Evolutionary conservation across 2,113 vertebrate genomes (phyloP).

Genomic region (Rattus norvegicus): DNA sequence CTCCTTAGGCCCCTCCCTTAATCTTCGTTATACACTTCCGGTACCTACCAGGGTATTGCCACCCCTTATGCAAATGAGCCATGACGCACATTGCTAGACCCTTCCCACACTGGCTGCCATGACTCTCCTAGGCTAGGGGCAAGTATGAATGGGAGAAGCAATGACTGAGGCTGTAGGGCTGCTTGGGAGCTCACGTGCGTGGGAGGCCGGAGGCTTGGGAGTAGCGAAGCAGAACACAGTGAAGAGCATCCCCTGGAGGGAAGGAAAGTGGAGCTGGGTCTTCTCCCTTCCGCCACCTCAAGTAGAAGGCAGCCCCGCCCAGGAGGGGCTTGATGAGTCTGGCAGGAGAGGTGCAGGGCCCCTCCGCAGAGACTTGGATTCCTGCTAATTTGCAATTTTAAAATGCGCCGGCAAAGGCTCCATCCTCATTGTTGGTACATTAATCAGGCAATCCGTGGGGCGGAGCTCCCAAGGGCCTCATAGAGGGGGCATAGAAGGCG

Average conservation of each 20-base stretch:
- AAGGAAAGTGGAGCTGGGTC: neutral
- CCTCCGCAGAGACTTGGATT: neutral
- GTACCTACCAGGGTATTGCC: neutral
- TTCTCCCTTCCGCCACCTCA: neutral
- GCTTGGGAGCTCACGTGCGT: neutral
- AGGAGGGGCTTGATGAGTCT: neutral
- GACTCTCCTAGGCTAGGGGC: neutral
- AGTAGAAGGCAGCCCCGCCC: neutral
- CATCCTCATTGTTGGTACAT: slow-evolving; percentile 44
- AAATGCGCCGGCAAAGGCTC: slow-evolving; percentile 41
- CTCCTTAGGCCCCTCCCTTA: neutral
- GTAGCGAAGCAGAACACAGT: neutral
- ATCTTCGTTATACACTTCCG: fast-evolving
- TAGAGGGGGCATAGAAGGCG: neutral
- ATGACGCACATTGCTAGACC: neutral
- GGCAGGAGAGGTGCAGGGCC: neutral
- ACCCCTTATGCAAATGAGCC: neutral
- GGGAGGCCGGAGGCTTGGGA: neutral
- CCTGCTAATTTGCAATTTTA: slow-evolving; percentile 65
- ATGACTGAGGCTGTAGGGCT: neutral
- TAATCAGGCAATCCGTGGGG: slow-evolving; percentile 56
- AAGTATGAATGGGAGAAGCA: neutral
- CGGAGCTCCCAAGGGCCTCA: slow-evolving; percentile 21
- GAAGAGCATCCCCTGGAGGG: neutral
- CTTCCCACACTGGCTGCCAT: neutral